Percentiles rank a stretch among this genome's conserved stretches.
These are phyloP conservation scores for Clusia tigrina DNA, from an alignment of 2,888 invertebrate genomes.

Conservation along the genomic window DNA sequence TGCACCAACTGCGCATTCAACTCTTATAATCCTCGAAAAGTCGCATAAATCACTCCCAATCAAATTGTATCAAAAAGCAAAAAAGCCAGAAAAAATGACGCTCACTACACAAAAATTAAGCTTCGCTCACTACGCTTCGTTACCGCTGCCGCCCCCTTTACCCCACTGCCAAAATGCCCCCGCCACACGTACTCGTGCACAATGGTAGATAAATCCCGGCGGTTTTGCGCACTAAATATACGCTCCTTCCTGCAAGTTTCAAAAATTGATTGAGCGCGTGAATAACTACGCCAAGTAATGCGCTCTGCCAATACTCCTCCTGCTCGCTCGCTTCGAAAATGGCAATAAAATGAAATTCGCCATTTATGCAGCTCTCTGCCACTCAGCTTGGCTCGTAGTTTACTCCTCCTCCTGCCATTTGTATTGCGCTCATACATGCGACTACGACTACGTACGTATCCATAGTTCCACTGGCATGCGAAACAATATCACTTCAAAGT, in stretches of 20 bases:
- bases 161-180: background rate
- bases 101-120: constrained; percentile 4
- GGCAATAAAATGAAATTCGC: constrained; percentile 47
- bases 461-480: background rate
- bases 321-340: background rate
- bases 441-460: background rate
- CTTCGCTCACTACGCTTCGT: too few relatives aligned
- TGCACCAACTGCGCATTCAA: background rate
- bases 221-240: background rate
- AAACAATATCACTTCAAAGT: constrained; percentile 1
- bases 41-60: background rate
- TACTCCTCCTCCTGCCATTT: background rate
- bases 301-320: constrained; percentile 1
- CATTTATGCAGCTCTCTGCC: background rate
- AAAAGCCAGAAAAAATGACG: background rate
- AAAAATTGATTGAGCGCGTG: constrained; percentile 55
- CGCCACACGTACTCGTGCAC: background rate
- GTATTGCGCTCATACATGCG: background rate
- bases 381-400: too few relatives aligned
- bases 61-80: background rate
- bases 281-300: constrained; percentile 50
- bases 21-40: background rate
- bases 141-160: too few relatives aligned
- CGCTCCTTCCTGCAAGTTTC: constrained; percentile 22
- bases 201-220: background rate